Base-by-base conservation (phyloP, 2,797 vertebrate species). In the Anabas testudineus region DNA sequence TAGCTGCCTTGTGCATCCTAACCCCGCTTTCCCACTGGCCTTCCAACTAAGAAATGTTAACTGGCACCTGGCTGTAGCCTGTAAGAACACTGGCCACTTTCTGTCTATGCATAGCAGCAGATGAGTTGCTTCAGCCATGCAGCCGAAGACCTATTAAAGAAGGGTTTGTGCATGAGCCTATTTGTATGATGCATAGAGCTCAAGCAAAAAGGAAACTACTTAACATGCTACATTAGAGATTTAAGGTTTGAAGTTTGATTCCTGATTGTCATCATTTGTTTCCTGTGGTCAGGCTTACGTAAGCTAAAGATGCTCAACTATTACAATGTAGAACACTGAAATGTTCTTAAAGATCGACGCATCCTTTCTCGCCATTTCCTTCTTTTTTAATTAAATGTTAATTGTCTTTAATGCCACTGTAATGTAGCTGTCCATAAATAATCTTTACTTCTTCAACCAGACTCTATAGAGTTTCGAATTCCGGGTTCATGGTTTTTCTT, bases 61-160 rank as follows among this genome's bases (percentile, higher is more conserved):
- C 76, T 61, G 77, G 76, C 83, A 85, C 78, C 67, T 73, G 82
- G 73, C 76, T 78, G 53, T 47, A 75, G 67, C 69, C 47, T 60
- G 51, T 56, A 52, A 83, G 80, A 86, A 87, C 87, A 90, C 82
- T 83, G 81, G 67, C 59, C 16, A 86, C 82, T 87, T 88, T 91
- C 68, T 88, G 48, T 74, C 58, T 52, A 47, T 63, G 46, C 60
- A 63, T 10, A 24, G 37, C 71, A 76, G 60, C n/a, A 71, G 73
- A 72, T 78, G 76, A 79, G 72, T 22, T 62, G 45, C 58, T 78
- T 81, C 68, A 74, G 79, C 68, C 55, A 62, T 59, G 32, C 58
- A 71, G 75, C 71, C 65, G 32, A 74, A 57, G 59, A 63, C 12
- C 15, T 58, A 68, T 80, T 68, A 71, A 73, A 59, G 21, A 61